Conservation (phyloP, 2,888 invertebrate genomes). For the Lycia hirtaria region DNA sequence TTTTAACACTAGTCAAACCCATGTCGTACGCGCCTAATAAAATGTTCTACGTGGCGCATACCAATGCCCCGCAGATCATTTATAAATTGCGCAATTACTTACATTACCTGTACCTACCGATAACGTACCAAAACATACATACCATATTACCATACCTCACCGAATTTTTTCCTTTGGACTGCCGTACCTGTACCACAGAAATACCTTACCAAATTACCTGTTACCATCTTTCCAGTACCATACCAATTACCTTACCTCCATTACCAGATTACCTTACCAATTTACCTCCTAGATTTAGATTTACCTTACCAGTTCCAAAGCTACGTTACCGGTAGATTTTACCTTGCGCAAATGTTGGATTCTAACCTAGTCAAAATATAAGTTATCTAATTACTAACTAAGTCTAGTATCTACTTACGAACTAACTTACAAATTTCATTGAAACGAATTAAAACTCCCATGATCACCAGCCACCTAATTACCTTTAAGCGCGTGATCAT, state of each 20-base stretch:
- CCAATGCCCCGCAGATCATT: not conserved
- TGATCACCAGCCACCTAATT: slow-evolving; percentile 39
- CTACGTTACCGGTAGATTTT: no score
- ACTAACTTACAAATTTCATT: slow-evolving; percentile 75
- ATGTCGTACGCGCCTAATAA: no score
- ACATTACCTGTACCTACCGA: not conserved
- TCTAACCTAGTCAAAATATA: no score
- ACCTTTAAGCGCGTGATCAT: slow-evolving; percentile 31
- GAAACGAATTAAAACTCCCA: slow-evolving; percentile 54
- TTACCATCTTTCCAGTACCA: not conserved
- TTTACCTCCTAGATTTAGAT: not conserved
- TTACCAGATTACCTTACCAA: not conserved
- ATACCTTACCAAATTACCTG: not conserved
- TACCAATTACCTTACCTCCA: not conserved
- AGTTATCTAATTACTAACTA: not conserved
- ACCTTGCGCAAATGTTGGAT: no score
- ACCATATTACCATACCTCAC: not conserved
- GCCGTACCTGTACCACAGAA: not conserved
- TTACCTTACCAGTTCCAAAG: not conserved
- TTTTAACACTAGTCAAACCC: no score
- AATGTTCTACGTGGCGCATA: not conserved
- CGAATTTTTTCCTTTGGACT: not conserved
- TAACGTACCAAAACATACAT: not conserved
- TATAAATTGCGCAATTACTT: not conserved
- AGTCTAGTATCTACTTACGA: not conserved